Evolutionary conservation across 1,140 invertebrate genomes (phyloP), one percentile per base, ranked within the genome.

Genomic region (Pseudomyrmex concolor): DNA sequence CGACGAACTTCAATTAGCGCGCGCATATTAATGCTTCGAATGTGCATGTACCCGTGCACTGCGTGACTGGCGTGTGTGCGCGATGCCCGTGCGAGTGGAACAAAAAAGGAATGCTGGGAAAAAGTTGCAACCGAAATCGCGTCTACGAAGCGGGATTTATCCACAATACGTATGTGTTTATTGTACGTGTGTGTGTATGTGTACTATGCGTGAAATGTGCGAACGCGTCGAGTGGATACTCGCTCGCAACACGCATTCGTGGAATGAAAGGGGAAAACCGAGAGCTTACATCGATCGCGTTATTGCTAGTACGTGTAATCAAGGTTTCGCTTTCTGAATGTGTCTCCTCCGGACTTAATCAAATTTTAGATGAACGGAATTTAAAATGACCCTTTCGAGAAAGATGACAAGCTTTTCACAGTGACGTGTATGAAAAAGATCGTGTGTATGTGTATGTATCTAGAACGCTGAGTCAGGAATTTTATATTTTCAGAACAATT

Each of bases 1-100:
- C 57, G 70, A 55, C 43, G 63, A 82, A n/a, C 66, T 84, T 85
- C 84, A 85, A 85, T 85, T 84, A 85, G 59, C 83, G 64, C 17
- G 54, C n/a, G 82, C 80, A 80, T 67, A 77, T 85, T 85, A 85
- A 85, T 84, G 82, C 48, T 74, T 25, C 8, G 48, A 51, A 59
- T 62, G 50, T 50, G 13, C n/a, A 17, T 15, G n/a, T 19, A 43
- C 10, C 1, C 13, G 50, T 45, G 15, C 4, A 8, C 45, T 2
- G 25, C 3, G 74, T 19, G 15, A 17, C 12, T 22, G 7, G 2
- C 15, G 45, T 15, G 19, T 15, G 12, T 54, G 70, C 51, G 48
- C 12, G 43, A n/a, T 15, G 5, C 51, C 8, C 48, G 45, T 48
- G 19, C 57, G 25, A 72, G 13, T 43, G 50, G 2, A 62, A 19